Percentiles rank a stretch among this genome's conserved stretches.
phyloP scores from a whole-genome alignment of 2,888 invertebrate genomes.

The Lasius platythorax region DNA sequence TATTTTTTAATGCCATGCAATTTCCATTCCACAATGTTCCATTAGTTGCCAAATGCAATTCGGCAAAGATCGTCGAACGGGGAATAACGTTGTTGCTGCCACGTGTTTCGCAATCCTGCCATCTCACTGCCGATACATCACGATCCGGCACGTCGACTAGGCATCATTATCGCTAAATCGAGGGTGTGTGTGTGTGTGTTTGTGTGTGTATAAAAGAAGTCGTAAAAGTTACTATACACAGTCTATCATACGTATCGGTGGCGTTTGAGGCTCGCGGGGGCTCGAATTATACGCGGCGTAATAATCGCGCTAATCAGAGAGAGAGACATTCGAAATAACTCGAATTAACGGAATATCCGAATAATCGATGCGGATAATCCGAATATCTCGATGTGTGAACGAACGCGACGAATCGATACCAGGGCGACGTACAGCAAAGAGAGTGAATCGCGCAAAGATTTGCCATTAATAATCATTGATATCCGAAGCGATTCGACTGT shows the following conservation, averaged over 20 bases:
- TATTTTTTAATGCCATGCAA: not conserved
- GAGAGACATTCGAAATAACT: constrained; percentile 2
- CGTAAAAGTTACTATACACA: constrained; percentile 72
- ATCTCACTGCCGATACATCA: constrained; percentile 26
- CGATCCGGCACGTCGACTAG: constrained; percentile 57
- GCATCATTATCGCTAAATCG: constrained; percentile 65
- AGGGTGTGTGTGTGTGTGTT: not conserved
- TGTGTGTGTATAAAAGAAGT: constrained; percentile 65
- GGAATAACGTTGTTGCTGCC: constrained; percentile 24
- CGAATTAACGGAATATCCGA: constrained; percentile 19
- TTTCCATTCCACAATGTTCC: not conserved
- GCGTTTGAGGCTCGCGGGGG: constrained; percentile 23
- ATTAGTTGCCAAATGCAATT: constrained; percentile 41
- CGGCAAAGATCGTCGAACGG: not conserved
- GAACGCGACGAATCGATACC: not conserved
- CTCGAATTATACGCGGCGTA: constrained; percentile 25
- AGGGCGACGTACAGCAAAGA: not conserved
- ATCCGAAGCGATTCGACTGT: not conserved
- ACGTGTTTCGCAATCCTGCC: constrained; percentile 45
- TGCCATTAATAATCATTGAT: not conserved
- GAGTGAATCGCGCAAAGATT: not conserved
- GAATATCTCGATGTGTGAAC: constrained; percentile 8
- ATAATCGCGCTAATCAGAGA: not conserved
- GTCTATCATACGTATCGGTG: constrained; percentile 62
- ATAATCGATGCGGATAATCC: constrained; percentile 21